Evolutionary conservation across 2,113 vertebrate species (phyloP).

Genomic region (Eulacestoma nigropectus): DNA sequence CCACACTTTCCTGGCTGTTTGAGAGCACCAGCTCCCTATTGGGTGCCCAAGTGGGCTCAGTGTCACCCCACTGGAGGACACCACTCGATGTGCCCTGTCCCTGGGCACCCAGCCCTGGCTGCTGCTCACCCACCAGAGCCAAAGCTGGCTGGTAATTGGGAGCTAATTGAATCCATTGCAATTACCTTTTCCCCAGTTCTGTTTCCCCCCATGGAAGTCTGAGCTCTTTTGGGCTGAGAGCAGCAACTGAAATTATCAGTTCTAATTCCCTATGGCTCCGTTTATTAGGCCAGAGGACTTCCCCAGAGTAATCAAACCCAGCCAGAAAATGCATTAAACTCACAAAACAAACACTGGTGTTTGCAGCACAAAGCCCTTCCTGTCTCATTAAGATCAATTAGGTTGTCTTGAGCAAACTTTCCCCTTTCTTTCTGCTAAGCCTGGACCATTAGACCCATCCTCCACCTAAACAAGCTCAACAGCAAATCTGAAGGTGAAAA

Average conservation of each 20-base stretch:
- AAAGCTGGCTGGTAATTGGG: neutral
- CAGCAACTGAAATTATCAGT: conserved; percentile 26
- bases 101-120: neutral
- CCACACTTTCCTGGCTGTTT: neutral
- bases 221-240: neutral
- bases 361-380: conserved; percentile 56
- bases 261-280: conserved; percentile 33
- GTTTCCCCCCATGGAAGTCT: neutral
- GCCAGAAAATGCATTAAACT: conserved; percentile 47
- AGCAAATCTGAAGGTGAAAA: neutral
- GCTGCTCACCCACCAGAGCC: neutral
- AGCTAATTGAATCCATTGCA: neutral
- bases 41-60: accelerated
- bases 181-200: neutral
- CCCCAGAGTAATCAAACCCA: conserved; percentile 54
- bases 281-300: conserved; percentile 55
- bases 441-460: neutral
- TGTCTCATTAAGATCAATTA: conserved; percentile 59
- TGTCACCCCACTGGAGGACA: neutral
- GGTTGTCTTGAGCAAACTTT: conserved; percentile 46
- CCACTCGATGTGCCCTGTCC: accelerated
- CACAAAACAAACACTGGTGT: conserved; percentile 39
- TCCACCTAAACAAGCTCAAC: neutral
- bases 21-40: accelerated
- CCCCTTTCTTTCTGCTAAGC: neutral